Base-by-base conservation (phyloP, 2,797 vertebrate genomes). In the Cirrhinus mrigala region DNA sequence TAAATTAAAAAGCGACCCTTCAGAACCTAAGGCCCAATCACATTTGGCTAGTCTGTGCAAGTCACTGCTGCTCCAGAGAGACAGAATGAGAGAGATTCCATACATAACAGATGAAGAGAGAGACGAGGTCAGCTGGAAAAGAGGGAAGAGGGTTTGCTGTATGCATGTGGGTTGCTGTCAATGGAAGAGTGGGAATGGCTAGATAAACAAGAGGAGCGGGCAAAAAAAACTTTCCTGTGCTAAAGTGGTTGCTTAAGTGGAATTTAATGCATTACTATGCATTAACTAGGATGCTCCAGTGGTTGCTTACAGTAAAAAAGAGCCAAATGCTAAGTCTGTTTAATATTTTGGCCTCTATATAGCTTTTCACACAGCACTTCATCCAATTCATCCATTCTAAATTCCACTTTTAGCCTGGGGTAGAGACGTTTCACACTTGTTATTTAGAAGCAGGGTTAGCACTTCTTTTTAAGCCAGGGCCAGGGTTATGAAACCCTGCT, bases 91-190 rank as follows among this genome's bases (percentile, higher is more conserved):
- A 44, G 64, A 58, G 37, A 58, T 69, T 68, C 54, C 78, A 58
- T 37, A 71, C 68, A 73, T 71, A 82, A 44, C 46, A 27, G 68
- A 75, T 58, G 75, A 60, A 16, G 6, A 58, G 66, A 58, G 66
- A 56, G 69, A 46, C 1, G 12, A 44, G 18, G 66, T 58, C 54
- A 33, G 37, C 20, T 15, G 44, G 27, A 3, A 16, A 15, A 69
- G 58, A 46, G 9, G 0, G 27, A 10, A 70, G 60, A 33, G 18
- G 58, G 27, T n/a, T 60, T 27, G n/a, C n/a, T 56, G 44, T 52
- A 75, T n/a, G 77, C 29, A 66, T 24, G 80, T 69, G 56, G 52
- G 74, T 29, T 33, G 27, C 27, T 29, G 44, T 44, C 20, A 70
- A 29, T 11, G 27, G 71, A 58, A 70, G 56, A 52, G 70, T 24